A percentile compares a stretch with the other conserved stretches of the same genome.
Conservation (phyloP, 2,113 vertebrate genomes). For the Pseudopipra pipra region DNA sequence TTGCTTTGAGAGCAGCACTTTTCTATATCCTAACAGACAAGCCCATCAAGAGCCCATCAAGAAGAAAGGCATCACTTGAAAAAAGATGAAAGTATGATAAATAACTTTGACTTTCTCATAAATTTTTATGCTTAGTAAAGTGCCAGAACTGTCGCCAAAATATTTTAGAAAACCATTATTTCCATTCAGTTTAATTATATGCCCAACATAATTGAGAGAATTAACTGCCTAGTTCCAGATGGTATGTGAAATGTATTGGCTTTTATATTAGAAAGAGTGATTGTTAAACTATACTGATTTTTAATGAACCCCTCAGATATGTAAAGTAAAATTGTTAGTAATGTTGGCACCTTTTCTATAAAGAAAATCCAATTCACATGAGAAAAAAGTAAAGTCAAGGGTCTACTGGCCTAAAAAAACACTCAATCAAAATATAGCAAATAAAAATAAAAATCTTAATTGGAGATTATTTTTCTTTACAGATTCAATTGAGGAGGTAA, state of each 20-base stretch:
- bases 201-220: background rate
- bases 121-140: background rate
- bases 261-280: background rate
- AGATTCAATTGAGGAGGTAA: background rate
- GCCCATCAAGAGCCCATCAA: background rate
- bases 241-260: background rate
- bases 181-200: constrained; percentile 26
- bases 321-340: background rate
- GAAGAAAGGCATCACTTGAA: background rate
- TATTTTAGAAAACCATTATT: constrained; percentile 9
- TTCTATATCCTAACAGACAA: background rate
- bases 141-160: background rate
- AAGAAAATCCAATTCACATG: background rate
- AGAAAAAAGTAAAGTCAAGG: background rate
- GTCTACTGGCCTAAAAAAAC: background rate
- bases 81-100: background rate
- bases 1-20: background rate
- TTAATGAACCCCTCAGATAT: background rate
- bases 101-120: background rate
- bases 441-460: background rate
- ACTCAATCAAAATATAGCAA: background rate
- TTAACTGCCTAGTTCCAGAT: background rate
- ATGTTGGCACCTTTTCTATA: background rate
- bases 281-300: background rate
- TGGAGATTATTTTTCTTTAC: background rate